These are phyloP conservation scores for Zeugodacus cucurbitae DNA, from an alignment of 1,140 invertebrate genomes.

Conservation along the genomic window DNA sequence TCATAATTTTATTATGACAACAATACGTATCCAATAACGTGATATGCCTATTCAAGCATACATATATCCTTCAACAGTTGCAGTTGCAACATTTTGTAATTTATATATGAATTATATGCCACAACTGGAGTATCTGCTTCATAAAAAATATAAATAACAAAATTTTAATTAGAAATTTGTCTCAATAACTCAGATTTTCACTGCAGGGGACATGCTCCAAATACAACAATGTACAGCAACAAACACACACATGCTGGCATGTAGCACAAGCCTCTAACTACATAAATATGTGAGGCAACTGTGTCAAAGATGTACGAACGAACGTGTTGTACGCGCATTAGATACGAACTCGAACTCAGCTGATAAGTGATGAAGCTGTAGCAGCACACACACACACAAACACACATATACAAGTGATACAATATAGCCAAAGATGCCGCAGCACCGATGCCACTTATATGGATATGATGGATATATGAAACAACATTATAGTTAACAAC, in stretches of 20 bases:
- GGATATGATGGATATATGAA: constrained; percentile 21
- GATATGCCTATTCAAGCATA: too few species aligned
- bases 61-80: too few species aligned
- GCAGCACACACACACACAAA: background rate
- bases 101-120: too few species aligned
- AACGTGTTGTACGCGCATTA: background rate
- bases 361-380: background rate
- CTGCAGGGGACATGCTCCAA: background rate
- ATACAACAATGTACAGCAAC: background rate
- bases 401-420: background rate
- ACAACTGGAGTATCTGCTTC: background rate
- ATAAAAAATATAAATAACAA: background rate
- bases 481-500: background rate
- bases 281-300: background rate
- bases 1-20: too few species aligned
- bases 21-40: too few species aligned
- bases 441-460: constrained; percentile 10
- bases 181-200: background rate
- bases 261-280: background rate
- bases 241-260: background rate
- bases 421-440: background rate
- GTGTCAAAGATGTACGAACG: background rate
- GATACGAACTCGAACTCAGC: background rate
- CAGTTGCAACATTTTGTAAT: too few species aligned
- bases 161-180: background rate